Conservation (phyloP, 1,140 invertebrate species). For the Babylonia areolata region DNA sequence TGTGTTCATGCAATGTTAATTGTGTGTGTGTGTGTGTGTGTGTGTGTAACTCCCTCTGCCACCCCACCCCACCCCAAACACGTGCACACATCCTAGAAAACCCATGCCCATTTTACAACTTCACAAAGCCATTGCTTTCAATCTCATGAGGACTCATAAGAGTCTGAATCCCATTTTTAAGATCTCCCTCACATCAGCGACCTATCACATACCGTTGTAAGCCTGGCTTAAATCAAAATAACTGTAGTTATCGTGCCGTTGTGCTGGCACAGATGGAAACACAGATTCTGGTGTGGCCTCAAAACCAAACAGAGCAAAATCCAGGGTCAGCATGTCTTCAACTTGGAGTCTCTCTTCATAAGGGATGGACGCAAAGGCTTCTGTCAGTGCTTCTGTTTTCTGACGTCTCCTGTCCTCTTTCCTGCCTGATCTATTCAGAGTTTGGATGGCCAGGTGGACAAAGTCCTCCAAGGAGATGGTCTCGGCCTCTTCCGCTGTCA, state of each 20-base stretch:
- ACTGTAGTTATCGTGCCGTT: background rate
- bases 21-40: too few species aligned
- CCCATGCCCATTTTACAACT: too few species aligned
- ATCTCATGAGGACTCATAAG: too few species aligned
- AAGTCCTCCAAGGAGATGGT: slow-evolving; percentile 34
- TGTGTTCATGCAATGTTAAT: too few species aligned
- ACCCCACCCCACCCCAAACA: too few species aligned
- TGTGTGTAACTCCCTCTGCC: too few species aligned
- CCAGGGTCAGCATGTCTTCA: slow-evolving; percentile 30
- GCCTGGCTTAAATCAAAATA: background rate
- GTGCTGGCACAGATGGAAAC: background rate
- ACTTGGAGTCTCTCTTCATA: slow-evolving; percentile 37
- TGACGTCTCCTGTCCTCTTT: slow-evolving; percentile 27
- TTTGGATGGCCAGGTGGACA: slow-evolving; percentile 28
- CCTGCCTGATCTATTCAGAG: background rate
- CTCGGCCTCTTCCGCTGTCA: slow-evolving; percentile 1
- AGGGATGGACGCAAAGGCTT: slow-evolving; percentile 44
- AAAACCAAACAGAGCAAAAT: slow-evolving; percentile 55
- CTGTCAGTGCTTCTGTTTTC: slow-evolving; percentile 41
- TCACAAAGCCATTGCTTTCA: too few species aligned
- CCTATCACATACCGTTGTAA: too few species aligned
- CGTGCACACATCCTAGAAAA: too few species aligned
- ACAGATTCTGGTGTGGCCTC: slow-evolving; percentile 38
- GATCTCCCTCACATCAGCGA: too few species aligned
- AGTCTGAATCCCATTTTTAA: too few species aligned